phyloP scores from a whole-genome alignment of 2,888 invertebrate species.

The Ornithoptera priamus region DNA sequence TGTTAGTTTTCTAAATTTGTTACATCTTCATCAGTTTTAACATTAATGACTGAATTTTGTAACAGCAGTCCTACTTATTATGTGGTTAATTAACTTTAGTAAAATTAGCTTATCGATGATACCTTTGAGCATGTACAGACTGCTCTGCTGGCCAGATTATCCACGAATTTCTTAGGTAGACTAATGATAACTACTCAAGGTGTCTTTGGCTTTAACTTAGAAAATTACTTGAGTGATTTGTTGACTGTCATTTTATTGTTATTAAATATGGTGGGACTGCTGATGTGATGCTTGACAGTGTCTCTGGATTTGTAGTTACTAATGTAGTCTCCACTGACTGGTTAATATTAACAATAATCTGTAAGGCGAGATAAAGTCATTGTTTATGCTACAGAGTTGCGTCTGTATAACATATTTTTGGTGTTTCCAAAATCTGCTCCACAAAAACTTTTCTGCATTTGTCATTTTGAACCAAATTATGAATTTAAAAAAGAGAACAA shows the following conservation, averaged over 20 bases:
- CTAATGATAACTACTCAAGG: slow-evolving; percentile 34
- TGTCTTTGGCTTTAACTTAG: slow-evolving; percentile 42
- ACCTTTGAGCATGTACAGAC: slow-evolving; percentile 35
- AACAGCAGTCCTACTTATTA: slow-evolving; percentile 61
- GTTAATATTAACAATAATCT: slow-evolving; percentile 18
- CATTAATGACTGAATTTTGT: slow-evolving; percentile 50
- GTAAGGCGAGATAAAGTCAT: slow-evolving; percentile 27
- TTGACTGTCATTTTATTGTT: slow-evolving; percentile 66
- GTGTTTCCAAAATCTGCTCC: slow-evolving; percentile 48
- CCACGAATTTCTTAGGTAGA: slow-evolving; percentile 34
- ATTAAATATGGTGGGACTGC: slow-evolving; percentile 71
- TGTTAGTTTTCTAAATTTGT: slow-evolving; percentile 51
- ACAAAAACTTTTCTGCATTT: slow-evolving; percentile 50
- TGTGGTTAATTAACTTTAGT: slow-evolving; percentile 35
- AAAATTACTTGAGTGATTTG: slow-evolving; percentile 55
- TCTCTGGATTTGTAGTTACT: slow-evolving; percentile 34
- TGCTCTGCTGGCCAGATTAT: slow-evolving; percentile 52
- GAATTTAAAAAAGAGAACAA: neutral
- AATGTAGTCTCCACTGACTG: slow-evolving; percentile 17
- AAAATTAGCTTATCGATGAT: slow-evolving; percentile 33
- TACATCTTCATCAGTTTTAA: slow-evolving; percentile 56
- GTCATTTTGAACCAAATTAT: slow-evolving; percentile 39
- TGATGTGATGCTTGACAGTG: slow-evolving; percentile 49
- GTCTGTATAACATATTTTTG: slow-evolving; percentile 48
- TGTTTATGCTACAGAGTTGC: slow-evolving; percentile 25